Base-by-base conservation (phyloP, 2,113 vertebrate species). In the Cettia cetti region DNA sequence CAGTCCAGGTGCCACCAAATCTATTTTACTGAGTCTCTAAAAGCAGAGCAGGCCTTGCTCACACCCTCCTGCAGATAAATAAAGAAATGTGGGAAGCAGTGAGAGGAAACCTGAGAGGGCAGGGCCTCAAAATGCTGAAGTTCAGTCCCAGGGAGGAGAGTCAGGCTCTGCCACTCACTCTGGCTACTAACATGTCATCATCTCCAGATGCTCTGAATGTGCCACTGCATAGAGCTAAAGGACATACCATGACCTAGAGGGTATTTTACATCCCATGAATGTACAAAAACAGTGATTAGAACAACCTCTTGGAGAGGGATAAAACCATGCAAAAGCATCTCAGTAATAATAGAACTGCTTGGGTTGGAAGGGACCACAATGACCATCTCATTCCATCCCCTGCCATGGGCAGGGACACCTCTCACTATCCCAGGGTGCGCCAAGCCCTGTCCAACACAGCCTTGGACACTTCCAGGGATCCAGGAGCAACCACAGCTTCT, bases 371-470 rank as follows among this genome's bases (percentile, higher is more conserved):
- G 53, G 7, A 30, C 19, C 27, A 28, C 9, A 23, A 59, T 0
- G 2, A 24, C 3, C 24, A 60, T 27, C 24, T 53, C 10, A 10
- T 47, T 15, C 39, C n/a, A 59, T 1, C 1, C 17, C 7, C 11
- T 59, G 15, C 63, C 27, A 17, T 15, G 33, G 57, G 5, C 27
- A 60, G 47, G 17, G 47, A 31, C 47, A 54, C 1, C 4, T 76
- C 27, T 9, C 21, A 9, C 6, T 3, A 7, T 0, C 0, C 30
- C 47, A 69, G 9, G 30, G 0, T 69, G 24, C 8, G 40, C 39
- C 30, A 40, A 61, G 11, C 21, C 40, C 11, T 0, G 0, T 40
- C 20, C 20, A 53, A 0, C 9, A 28, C 31, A 61, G 13, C 20
- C 45, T 89, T 18, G 30, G 2, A 22, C 24, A 68, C 1, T 82